Evolutionary conservation across 2,888 invertebrate species (phyloP).

Genomic region (Agonopterix heracliana): DNA sequence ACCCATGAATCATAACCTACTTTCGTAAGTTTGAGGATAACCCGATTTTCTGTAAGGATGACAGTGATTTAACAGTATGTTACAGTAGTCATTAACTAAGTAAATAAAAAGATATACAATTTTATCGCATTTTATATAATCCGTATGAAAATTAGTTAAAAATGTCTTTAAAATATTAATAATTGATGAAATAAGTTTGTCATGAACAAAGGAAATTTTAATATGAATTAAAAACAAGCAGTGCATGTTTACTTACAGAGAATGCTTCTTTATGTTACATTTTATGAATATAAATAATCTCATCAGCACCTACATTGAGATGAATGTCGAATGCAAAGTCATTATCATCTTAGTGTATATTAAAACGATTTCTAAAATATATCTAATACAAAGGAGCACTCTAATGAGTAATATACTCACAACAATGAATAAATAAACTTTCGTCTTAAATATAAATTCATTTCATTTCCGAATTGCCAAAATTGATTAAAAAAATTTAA

Average conservation of each 20-base stretch:
- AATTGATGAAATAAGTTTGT: conserved; percentile 49
- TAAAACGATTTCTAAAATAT: conserved; percentile 9
- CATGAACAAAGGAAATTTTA: conserved; percentile 41
- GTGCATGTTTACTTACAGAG: conserved; percentile 27
- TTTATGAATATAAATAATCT: conserved; percentile 9
- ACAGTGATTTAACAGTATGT: too few species aligned
- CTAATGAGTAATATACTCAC: conserved; percentile 10
- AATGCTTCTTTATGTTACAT: conserved; percentile 25
- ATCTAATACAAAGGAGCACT: conserved; percentile 15
- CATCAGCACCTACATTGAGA: not conserved
- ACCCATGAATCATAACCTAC: too few species aligned
- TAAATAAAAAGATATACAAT: conserved; percentile 24
- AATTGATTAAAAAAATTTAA: conserved; percentile 29
- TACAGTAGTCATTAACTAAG: not conserved
- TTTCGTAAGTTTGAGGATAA: too few species aligned
- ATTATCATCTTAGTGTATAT: conserved; percentile 3
- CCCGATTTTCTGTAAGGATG: too few species aligned
- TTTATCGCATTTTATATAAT: conserved; percentile 65
- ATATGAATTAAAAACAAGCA: conserved; percentile 40
- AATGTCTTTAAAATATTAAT: conserved; percentile 65
- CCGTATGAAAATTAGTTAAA: conserved; percentile 66
- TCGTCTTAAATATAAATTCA: conserved; percentile 11
- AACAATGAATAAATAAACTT: conserved; percentile 26
- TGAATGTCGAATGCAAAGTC: conserved; percentile 1
- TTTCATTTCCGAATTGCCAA: conserved; percentile 16